Base-by-base conservation (phyloP, 2,888 invertebrate genomes). In the Lasioglossum lativentre region DNA sequence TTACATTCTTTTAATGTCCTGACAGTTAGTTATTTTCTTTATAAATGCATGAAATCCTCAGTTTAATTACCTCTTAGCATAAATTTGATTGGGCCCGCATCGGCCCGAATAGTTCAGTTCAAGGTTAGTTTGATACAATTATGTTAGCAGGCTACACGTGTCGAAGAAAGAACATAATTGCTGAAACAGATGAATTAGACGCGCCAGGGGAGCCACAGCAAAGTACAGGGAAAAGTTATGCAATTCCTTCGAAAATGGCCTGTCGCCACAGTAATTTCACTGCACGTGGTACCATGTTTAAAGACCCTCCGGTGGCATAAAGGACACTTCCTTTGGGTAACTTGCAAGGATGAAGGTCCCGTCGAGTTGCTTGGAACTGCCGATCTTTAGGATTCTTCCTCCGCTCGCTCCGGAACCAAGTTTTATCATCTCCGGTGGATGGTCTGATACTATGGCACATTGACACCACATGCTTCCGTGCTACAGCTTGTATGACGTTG, bases 371-470 rank as follows among this genome's bases (percentile, higher is more conserved):
- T 66, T 34, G 30, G 34, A 66, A 66, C 34, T 66, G 19, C 66
- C 66, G 66, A 66, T 66, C 23, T 34, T 66, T 10, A 23, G 66
- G 34, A 66, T 66, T 76, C 66, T 45, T 47, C 45, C 34, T 34
- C 19, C 68, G 56, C 52, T n/a, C 6, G 38, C 3, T 23, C 3
- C 38, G 40, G 16, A 10, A 38, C 47, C 10, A 40, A 38, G 23
- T 40, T 2, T 34, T 66, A 66, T 66, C 66, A 34, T 66, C 66
- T 66, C 66, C 66, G 66, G 34, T 30, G 66, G 30, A 66, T 66
- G 66, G 66, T 66, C 34, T 34, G 73, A 52, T 34, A 45, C 73
- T 23, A 23, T 42, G 45, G 45, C 73, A 52, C 52, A 47, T 52
- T 30, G 73, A 45, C 66, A 34, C 66, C 66, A 66, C 34, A 66